Evolutionary conservation across 2,888 invertebrate species (phyloP).

Genomic region (Drosophila nigricruria): DNA sequence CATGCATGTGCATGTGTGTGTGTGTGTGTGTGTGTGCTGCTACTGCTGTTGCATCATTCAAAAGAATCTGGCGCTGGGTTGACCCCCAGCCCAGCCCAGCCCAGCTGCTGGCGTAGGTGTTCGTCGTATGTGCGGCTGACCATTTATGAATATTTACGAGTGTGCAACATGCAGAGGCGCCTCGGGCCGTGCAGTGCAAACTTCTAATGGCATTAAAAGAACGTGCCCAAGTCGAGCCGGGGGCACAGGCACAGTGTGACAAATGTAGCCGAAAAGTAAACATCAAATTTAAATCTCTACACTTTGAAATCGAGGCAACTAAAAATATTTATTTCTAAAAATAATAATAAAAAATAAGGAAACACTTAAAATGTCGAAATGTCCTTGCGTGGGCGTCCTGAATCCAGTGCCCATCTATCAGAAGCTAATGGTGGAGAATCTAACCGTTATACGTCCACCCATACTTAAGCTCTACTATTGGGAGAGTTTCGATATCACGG

Average conservation of each 20-base stretch:
- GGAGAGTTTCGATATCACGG: constrained; percentile 76
- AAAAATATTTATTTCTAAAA: constrained; percentile 1
- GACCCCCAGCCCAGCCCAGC: constrained; percentile 1
- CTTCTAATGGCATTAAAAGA: constrained; percentile 35
- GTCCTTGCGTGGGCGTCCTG: constrained; percentile 41
- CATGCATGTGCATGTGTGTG: not conserved
- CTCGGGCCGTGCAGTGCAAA: constrained; percentile 1
- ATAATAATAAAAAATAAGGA: not conserved
- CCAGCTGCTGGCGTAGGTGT: not conserved
- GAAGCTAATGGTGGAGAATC: constrained; percentile 75
- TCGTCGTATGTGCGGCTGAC: constrained; percentile 16
- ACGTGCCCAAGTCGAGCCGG: constrained; percentile 16
- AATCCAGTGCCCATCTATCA: constrained; percentile 49
- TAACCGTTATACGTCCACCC: constrained; percentile 73
- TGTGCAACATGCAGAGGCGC: constrained; percentile 22
- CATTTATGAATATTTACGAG: constrained; percentile 44
- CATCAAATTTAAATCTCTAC: not conserved
- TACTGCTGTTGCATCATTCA: not conserved
- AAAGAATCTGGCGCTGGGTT: constrained; percentile 13
- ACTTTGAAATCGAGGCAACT: constrained; percentile 18
- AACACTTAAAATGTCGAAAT: not conserved
- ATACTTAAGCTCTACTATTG: constrained; percentile 78
- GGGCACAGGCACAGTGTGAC: constrained; percentile 11
- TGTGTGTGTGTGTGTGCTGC: not conserved
- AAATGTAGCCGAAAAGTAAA: not conserved